Evolutionary conservation across 1,140 invertebrate species (phyloP).

Genomic region (Bombus terrestris): DNA sequence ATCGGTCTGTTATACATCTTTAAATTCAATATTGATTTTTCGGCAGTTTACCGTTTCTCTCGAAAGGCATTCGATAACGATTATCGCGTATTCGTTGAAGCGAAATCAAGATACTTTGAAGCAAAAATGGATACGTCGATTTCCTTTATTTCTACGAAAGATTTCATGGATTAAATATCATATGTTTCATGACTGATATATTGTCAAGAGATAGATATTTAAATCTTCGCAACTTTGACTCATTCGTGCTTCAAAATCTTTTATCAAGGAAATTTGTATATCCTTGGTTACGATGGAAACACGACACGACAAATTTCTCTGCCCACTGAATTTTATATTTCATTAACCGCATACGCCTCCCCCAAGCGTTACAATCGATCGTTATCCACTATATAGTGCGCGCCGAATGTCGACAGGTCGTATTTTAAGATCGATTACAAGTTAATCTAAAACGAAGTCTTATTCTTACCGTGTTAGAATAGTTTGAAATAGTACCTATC

Average conservation of each 20-base stretch:
- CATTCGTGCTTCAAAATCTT: slow-evolving; percentile 31
- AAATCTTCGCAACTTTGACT: not conserved
- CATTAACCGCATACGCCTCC: slow-evolving; percentile 41
- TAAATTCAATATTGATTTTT: slow-evolving; percentile 16
- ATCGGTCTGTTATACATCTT: not conserved
- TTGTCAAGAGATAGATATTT: not conserved
- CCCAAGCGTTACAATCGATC: slow-evolving; percentile 56
- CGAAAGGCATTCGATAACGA: slow-evolving; percentile 13
- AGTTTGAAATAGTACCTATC: slow-evolving; percentile 1
- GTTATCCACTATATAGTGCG: slow-evolving; percentile 48
- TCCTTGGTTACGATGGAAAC: slow-evolving; percentile 27
- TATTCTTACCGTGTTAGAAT: not conserved
- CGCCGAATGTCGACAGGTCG: slow-evolving; percentile 29
- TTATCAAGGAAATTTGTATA: not conserved
- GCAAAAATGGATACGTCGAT: slow-evolving; percentile 12
- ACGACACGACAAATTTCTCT: slow-evolving; percentile 57
- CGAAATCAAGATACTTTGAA: slow-evolving; percentile 5
- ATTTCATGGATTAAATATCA: not conserved
- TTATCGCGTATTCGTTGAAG: not conserved
- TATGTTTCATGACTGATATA: no score
- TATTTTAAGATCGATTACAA: slow-evolving; percentile 48
- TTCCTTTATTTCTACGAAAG: not conserved
- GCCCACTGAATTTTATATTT: slow-evolving; percentile 72
- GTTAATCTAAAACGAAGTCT: slow-evolving; percentile 58
- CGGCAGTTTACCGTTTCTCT: not conserved